Conservation (phyloP, 2,797 vertebrate species). For the Crenichthys baileyi region DNA sequence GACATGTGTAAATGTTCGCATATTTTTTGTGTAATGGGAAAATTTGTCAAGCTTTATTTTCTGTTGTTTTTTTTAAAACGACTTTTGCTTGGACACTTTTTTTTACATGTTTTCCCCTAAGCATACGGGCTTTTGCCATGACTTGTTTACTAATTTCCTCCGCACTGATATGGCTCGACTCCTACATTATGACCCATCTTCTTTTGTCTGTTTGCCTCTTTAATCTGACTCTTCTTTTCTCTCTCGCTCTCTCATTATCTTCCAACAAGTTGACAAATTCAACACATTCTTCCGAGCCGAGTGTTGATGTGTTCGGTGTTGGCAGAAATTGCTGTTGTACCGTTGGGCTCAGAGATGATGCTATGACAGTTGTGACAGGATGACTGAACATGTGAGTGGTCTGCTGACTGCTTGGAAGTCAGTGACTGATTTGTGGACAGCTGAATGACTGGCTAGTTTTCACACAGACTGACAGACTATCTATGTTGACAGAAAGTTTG, state of each 20-base stretch:
- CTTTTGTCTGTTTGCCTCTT: constrained; percentile 40
- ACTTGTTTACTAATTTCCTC: constrained; percentile 13
- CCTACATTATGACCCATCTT: constrained; percentile 1
- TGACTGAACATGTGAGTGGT: constrained; percentile 50
- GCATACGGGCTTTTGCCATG: background rate
- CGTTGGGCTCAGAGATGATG: constrained; percentile 23
- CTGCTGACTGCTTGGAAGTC: constrained; percentile 32
- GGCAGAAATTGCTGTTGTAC: constrained; percentile 39
- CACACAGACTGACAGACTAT: constrained; percentile 37
- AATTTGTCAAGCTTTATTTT: constrained; percentile 4
- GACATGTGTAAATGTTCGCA: background rate
- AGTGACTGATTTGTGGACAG: constrained; percentile 39
- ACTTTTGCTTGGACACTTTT: constrained; percentile 9
- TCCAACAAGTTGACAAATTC: constrained; percentile 50
- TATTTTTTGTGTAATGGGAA: background rate
- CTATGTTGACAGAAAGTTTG: constrained; percentile 22
- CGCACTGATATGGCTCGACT: constrained; percentile 4
- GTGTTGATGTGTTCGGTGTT: constrained; percentile 19
- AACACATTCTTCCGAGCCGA: background rate
- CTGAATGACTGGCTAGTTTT: constrained; percentile 42
- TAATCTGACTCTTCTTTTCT: constrained; percentile 1
- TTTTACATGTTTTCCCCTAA: background rate
- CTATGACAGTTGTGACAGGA: constrained; percentile 64
- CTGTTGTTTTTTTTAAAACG: background rate
- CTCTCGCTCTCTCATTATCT: constrained; percentile 30